These are phyloP conservation scores for Axea sp. DNA, from an alignment of 2,888 invertebrate genomes.

Conservation along the genomic window DNA sequence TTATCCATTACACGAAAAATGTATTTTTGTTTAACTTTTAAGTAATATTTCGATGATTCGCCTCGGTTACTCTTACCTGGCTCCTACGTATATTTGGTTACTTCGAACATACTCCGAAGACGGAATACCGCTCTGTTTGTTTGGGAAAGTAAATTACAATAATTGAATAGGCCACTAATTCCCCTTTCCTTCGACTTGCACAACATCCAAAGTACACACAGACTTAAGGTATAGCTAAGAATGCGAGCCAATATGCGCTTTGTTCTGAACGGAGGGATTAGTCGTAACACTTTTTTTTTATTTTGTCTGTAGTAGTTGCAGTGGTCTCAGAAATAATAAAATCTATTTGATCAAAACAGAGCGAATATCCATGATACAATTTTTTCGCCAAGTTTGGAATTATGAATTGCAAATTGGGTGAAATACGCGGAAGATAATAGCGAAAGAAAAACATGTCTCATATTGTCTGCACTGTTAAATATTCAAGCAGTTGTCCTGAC, in stretches of 20 bases:
- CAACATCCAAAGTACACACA: slow-evolving; percentile 46
- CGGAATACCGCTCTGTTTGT: slow-evolving; percentile 70
- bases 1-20: too few species aligned
- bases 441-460: slow-evolving; percentile 50
- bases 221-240: slow-evolving; percentile 23
- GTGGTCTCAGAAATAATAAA: too few species aligned
- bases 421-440: slow-evolving; percentile 30
- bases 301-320: too few species aligned
- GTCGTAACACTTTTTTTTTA: too few species aligned
- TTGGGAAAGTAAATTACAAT: slow-evolving; percentile 78
- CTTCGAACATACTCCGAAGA: slow-evolving; percentile 36
- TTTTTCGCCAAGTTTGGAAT: slow-evolving; percentile 10
- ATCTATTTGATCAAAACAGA: too few species aligned
- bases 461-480: slow-evolving; percentile 52
- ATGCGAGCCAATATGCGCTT: slow-evolving; percentile 21
- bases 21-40: too few species aligned
- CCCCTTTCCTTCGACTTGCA: slow-evolving; percentile 64
- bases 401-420: slow-evolving; percentile 39
- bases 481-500: slow-evolving; percentile 45
- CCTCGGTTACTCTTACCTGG: slow-evolving; percentile 4
- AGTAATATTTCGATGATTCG: too few species aligned
- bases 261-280: too few species aligned
- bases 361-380: too few species aligned
- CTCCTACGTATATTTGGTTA: slow-evolving; percentile 33
- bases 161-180: slow-evolving; percentile 79